Conservation (phyloP, 2,888 invertebrate species). For the Nomada goodeniana region DNA sequence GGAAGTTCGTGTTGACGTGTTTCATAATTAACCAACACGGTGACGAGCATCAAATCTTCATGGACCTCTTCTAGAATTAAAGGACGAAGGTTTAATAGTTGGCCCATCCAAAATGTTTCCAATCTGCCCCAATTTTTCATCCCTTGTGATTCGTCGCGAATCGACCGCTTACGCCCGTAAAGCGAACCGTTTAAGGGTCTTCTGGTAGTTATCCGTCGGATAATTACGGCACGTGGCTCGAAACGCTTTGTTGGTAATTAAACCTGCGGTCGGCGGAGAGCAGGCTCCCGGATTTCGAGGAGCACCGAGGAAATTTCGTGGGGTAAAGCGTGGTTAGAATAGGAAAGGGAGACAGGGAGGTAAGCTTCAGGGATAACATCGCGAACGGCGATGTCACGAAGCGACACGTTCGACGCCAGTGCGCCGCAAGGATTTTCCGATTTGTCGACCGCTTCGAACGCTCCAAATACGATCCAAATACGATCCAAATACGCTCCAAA, state of each 20-base stretch:
- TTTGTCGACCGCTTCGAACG: slow-evolving; percentile 52
- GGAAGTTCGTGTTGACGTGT: no score
- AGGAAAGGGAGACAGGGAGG: slow-evolving; percentile 18
- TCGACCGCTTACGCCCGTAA: slow-evolving; percentile 34
- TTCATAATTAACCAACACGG: background rate
- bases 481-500: background rate
- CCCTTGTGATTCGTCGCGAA: slow-evolving; percentile 25
- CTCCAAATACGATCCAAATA: background rate
- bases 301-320: slow-evolving; percentile 44
- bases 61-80: background rate
- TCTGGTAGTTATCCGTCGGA: slow-evolving; percentile 57
- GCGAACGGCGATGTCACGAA: slow-evolving; percentile 76
- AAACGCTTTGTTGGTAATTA: slow-evolving; percentile 70
- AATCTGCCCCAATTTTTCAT: background rate
- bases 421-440: slow-evolving; percentile 62
- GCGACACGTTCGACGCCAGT: slow-evolving; percentile 68
- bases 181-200: slow-evolving; percentile 57
- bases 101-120: slow-evolving; percentile 10
- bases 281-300: slow-evolving; percentile 24
- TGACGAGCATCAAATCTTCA: background rate
- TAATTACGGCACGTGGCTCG: slow-evolving; percentile 67
- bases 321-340: slow-evolving; percentile 18
- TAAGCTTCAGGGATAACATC: slow-evolving; percentile 56
- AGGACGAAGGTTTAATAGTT: background rate
- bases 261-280: slow-evolving; percentile 46